Conservation (phyloP, 2,113 vertebrate genomes). For the Probosciger aterrimus region DNA sequence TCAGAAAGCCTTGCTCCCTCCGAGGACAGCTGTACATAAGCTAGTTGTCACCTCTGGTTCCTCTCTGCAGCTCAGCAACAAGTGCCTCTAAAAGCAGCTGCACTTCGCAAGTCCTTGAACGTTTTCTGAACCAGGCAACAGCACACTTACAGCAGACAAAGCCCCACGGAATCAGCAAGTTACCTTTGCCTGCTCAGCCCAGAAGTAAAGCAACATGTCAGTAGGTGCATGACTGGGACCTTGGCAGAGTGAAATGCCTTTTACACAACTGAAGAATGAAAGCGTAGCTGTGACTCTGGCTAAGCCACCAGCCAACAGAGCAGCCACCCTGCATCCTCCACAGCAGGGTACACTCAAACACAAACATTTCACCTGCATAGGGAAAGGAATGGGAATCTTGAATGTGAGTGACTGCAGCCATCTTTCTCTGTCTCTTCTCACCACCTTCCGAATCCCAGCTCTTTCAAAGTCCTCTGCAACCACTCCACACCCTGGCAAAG, state of each 20-base stretch:
- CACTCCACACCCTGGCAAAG: not conserved
- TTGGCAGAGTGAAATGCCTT: not conserved
- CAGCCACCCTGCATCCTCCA: not conserved
- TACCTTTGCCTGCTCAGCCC: not conserved
- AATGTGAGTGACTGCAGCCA: not conserved
- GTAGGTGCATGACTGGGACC: fast-evolving
- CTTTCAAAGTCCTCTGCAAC: not conserved
- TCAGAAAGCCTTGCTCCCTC: not conserved
- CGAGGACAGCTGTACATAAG: not conserved
- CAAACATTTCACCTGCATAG: not conserved
- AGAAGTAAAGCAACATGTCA: not conserved
- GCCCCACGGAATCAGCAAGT: not conserved
- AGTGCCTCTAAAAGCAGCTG: not conserved
- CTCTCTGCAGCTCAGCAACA: not conserved
- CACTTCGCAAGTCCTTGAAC: not conserved
- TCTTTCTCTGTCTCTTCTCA: not conserved
- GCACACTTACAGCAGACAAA: not conserved
- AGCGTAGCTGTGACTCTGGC: not conserved
- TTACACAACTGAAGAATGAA: not conserved
- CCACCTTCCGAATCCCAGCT: not conserved
- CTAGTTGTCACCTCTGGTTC: not conserved
- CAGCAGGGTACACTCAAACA: not conserved
- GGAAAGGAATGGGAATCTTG: not conserved
- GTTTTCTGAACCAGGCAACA: not conserved
- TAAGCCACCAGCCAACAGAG: not conserved